Base-by-base conservation (phyloP, 1,140 invertebrate species). In the Dolichoris vasculosae region DNA sequence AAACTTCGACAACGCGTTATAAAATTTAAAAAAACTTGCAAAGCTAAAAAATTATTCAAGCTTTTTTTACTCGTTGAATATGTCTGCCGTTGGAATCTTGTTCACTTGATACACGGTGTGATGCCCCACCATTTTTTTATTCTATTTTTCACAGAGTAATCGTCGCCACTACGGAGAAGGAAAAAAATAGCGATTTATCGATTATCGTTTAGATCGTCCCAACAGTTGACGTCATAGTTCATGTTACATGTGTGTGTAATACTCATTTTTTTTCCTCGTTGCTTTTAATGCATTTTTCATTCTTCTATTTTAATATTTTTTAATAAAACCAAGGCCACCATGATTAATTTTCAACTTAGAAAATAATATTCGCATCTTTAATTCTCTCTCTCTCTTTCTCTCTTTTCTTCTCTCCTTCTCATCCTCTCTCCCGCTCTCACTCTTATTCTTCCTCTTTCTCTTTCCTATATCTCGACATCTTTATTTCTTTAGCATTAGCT, bases 51-150 rank as follows among this genome's bases (percentile, higher is more conserved):
- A 84, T 78, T 84, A 80, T 84, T 84, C 77, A 35, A 40, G 48
- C 46, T 84, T 84, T 80, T 84, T 84, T 59, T 43, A 63, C 55
- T 80, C 46, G 77, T 79, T 77, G 83, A 84, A 84, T 80, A 63
- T 59, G 77, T 46, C 67, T 63, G 77, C 38, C 64, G 43, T 38
- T 51, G 67, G 0, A 26, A 23, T 43, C 40, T 43, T 32, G 23
- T 51, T 35, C 48, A 26, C 30, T 63, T 73, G 43, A 78, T 84
- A 78, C 32, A 78, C 69, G 51, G 59, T 78, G 59, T 26, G 43
- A 73, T n/a, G n/a, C 73, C 6, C 26, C 32, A 23, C 15, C 32
- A 55, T 75, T 79, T 80, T 75, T 46, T 85, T 13, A 46, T 69
- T 69, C 26, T 51, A 82, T 38, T 40, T 82, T 48, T 13, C 82